These are phyloP conservation scores for Oxygymnocypris stewartii DNA, from an alignment of 2,113 vertebrate species.

Conservation along the genomic window DNA sequence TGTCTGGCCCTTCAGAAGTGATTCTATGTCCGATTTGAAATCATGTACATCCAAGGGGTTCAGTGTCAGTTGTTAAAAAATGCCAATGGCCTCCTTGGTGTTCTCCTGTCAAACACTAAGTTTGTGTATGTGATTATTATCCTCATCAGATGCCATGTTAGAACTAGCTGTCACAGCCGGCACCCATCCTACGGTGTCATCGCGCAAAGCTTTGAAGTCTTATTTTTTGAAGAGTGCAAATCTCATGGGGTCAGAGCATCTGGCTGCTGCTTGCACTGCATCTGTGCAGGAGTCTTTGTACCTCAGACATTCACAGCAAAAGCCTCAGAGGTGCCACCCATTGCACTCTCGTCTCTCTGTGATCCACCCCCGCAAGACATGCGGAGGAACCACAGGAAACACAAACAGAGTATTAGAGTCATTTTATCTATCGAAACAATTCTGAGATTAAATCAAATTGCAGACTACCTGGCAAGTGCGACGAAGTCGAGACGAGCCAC, in stretches of 20 bases:
- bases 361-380: conserved; percentile 7
- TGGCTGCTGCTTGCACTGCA: conserved; percentile 66
- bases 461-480: conserved; percentile 40
- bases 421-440: conserved; percentile 19
- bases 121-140: conserved; percentile 22
- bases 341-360: conserved; percentile 20
- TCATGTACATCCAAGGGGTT: background rate
- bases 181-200: conserved; percentile 59
- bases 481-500: background rate
- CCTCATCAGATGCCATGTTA: conserved; percentile 3
- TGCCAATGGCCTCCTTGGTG: background rate
- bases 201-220: conserved; percentile 71
- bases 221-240: conserved; percentile 56
- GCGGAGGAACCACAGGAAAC: conserved; percentile 3
- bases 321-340: conserved; percentile 27
- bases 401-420: conserved; percentile 6
- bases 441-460: conserved; percentile 19
- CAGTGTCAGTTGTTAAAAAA: background rate
- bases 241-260: conserved; percentile 72
- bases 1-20: background rate
- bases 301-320: conserved; percentile 41
- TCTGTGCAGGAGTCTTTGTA: conserved; percentile 61
- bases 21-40: background rate
- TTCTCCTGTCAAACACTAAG: background rate
- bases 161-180: conserved; percentile 33